Evolutionary conservation across 2,113 vertebrate genomes (phyloP).

Genomic region (Steatornis caripensis): DNA sequence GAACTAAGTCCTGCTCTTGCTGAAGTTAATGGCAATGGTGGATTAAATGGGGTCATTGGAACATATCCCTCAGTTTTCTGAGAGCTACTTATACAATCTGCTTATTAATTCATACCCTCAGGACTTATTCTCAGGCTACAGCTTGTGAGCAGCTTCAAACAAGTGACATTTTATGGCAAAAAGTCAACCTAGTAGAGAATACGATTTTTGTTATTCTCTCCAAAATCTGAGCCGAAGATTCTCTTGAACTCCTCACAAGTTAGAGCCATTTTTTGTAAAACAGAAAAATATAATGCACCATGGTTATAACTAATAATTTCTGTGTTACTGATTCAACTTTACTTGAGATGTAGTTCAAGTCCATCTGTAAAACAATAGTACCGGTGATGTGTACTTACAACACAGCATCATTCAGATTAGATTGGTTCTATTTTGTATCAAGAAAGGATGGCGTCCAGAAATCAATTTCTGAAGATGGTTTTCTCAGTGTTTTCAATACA

Average conservation of each 20-base stretch:
- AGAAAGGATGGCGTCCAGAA: not conserved
- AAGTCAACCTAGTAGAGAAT: not conserved
- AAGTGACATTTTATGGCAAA: not conserved
- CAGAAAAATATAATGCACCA: not conserved
- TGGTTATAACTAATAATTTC: not conserved
- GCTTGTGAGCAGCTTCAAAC: not conserved
- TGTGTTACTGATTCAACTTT: not conserved
- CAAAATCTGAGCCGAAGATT: not conserved
- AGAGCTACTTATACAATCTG: not conserved
- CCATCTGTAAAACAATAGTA: not conserved
- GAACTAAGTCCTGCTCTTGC: not conserved
- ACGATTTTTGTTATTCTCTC: not conserved
- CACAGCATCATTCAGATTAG: not conserved
- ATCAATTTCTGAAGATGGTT: not conserved
- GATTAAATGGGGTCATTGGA: not conserved
- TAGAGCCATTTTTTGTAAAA: not conserved
- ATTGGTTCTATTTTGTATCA: not conserved
- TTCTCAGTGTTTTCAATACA: not conserved
- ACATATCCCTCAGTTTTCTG: not conserved
- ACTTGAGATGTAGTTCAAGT: not conserved
- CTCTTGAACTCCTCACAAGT: not conserved
- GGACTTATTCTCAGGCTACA: not conserved
- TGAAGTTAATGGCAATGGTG: not conserved
- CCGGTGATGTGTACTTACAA: not conserved
- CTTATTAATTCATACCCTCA: not conserved